phyloP scores from a whole-genome alignment of 1,140 invertebrate genomes.

The Trinorchestia longiramus region DNA sequence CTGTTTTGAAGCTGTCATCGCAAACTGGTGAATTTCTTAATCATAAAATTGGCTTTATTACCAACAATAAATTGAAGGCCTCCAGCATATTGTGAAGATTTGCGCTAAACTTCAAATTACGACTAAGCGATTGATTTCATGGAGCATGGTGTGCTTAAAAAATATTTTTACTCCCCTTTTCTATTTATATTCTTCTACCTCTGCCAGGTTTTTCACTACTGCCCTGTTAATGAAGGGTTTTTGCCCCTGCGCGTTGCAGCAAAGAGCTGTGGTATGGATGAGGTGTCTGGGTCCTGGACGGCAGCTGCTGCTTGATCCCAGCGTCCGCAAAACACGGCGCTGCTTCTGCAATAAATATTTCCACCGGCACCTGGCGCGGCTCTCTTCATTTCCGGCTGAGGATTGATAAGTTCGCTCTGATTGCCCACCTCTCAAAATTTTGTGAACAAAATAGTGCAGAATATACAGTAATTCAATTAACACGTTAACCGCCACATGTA shows the following conservation, averaged over 20 bases:
- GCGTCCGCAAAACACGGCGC: neutral
- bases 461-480: no score
- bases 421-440: neutral
- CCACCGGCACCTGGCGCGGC: neutral
- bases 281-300: neutral
- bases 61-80: neutral
- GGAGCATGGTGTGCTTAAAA: neutral
- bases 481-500: no score
- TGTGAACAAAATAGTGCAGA: neutral
- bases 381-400: neutral
- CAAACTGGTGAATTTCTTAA: no score
- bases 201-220: neutral
- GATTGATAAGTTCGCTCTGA: neutral
- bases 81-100: neutral
- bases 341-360: neutral
- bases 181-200: neutral
- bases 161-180: neutral
- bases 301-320: neutral
- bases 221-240: neutral
- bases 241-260: neutral
- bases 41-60: neutral
- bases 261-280: neutral
- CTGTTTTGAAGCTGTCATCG: neutral
- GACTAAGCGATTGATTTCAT: neutral
- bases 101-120: neutral